phyloP scores from a whole-genome alignment of 2,797 vertebrate genomes.

The Hafferia zeledoni region DNA sequence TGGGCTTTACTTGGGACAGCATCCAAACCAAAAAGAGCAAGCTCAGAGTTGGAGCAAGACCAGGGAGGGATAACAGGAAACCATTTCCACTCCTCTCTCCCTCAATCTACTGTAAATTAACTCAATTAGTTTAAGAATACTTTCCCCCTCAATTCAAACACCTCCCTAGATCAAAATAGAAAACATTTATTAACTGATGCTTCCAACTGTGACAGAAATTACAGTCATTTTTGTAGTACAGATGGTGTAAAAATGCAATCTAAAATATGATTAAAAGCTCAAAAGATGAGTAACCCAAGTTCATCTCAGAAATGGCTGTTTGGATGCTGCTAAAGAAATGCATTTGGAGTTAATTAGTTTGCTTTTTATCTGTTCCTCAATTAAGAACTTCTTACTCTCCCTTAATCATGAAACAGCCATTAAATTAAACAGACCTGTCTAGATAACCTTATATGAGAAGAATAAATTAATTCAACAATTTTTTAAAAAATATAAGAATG shows the following conservation, averaged over 20 bases:
- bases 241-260: conserved; percentile 82
- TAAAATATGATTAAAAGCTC: conserved; percentile 82
- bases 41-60: background rate
- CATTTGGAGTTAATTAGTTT: conserved; percentile 78
- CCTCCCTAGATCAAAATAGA: conserved; percentile 65
- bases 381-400: conserved; percentile 68
- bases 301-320: conserved; percentile 74
- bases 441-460: conserved; percentile 66
- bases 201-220: conserved; percentile 85
- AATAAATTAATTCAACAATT: conserved; percentile 73
- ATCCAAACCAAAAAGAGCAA: background rate
- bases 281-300: conserved; percentile 76
- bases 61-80: background rate
- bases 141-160: conserved; percentile 35
- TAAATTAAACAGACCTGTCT: conserved; percentile 75
- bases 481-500: conserved; percentile 43
- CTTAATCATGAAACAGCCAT: conserved; percentile 76
- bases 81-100: background rate
- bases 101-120: conserved; percentile 32
- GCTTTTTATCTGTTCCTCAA: conserved; percentile 77
- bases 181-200: conserved; percentile 81
- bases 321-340: conserved; percentile 73
- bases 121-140: conserved; percentile 55
- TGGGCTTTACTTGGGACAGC: background rate
- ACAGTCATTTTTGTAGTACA: conserved; percentile 81